Conservation (phyloP, 1,140 invertebrate species). For the Helicoverpa armigera region DNA sequence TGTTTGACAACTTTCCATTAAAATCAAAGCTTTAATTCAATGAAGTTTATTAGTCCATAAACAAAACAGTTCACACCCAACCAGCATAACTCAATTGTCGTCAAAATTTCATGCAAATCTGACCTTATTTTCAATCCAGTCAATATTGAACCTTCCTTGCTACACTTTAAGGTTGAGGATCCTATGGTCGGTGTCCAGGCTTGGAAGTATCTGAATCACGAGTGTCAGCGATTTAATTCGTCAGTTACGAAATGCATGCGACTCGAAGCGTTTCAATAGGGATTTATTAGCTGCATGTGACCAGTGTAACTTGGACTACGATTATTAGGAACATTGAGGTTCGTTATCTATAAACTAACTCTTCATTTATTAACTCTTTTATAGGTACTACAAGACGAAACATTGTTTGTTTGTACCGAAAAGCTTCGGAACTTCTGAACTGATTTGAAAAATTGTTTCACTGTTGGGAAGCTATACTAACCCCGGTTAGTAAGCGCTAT, state of each 20-base stretch:
- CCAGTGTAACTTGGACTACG: neutral
- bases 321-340: neutral
- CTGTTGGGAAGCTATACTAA: too few relatives aligned
- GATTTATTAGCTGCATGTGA: slow-evolving; percentile 21
- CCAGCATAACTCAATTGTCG: slow-evolving; percentile 43
- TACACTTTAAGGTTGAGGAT: neutral
- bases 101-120: slow-evolving; percentile 43
- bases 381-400: too few relatives aligned
- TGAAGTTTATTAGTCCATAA: slow-evolving; percentile 19
- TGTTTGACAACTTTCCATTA: slow-evolving; percentile 1
- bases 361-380: too few relatives aligned
- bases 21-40: slow-evolving; percentile 16
- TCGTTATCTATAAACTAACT: too few relatives aligned
- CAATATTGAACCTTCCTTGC: neutral
- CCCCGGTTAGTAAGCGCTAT: too few relatives aligned
- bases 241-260: slow-evolving; percentile 34
- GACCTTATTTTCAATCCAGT: slow-evolving; percentile 11
- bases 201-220: slow-evolving; percentile 22
- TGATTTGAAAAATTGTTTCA: too few relatives aligned
- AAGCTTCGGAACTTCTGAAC: too few relatives aligned
- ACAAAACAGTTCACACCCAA: slow-evolving; percentile 26
- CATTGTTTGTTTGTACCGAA: too few relatives aligned
- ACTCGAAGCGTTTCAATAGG: slow-evolving; percentile 36
- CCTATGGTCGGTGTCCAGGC: neutral
- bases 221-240: slow-evolving; percentile 32